Evolutionary conservation across 92 coral and sea anemone species (phyloP).

Genomic region (Blastomussa wellsi): DNA sequence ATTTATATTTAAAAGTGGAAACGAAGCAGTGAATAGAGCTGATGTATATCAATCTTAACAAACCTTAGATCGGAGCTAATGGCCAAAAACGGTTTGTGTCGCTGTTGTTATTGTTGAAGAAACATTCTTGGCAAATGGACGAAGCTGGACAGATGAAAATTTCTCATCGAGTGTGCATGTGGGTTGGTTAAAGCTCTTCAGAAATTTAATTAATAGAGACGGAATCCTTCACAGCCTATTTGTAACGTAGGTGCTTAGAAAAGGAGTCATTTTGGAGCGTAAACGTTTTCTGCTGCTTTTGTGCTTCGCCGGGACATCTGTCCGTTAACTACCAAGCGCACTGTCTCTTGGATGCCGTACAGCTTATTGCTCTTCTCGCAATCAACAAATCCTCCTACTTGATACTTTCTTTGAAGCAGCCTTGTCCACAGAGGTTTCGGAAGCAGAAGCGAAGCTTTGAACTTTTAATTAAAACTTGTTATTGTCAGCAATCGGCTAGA

Average conservation of each 20-base stretch:
- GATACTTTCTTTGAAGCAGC: background rate
- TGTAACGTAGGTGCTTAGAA: background rate
- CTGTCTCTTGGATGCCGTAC: background rate
- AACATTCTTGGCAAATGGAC: background rate
- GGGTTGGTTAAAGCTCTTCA: background rate
- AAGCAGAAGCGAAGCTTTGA: background rate
- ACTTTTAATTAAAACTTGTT: background rate
- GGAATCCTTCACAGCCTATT: background rate
- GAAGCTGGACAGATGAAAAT: background rate
- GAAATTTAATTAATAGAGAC: background rate
- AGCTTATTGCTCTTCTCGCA: background rate
- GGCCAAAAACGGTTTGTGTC: background rate
- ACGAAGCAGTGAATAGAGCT: background rate
- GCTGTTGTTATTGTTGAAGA: background rate
- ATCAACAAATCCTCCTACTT: background rate
- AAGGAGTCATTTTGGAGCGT: background rate
- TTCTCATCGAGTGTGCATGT: background rate
- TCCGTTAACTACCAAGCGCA: background rate
- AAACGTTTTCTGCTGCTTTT: background rate
- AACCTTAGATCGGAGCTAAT: too few species aligned
- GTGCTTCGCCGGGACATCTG: background rate
- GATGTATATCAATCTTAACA: too few species aligned
- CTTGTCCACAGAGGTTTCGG: background rate
- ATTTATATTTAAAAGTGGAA: background rate
- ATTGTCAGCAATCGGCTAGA: background rate